Base-by-base conservation (phyloP, 2,888 invertebrate species). In the Rotaria macrura region DNA sequence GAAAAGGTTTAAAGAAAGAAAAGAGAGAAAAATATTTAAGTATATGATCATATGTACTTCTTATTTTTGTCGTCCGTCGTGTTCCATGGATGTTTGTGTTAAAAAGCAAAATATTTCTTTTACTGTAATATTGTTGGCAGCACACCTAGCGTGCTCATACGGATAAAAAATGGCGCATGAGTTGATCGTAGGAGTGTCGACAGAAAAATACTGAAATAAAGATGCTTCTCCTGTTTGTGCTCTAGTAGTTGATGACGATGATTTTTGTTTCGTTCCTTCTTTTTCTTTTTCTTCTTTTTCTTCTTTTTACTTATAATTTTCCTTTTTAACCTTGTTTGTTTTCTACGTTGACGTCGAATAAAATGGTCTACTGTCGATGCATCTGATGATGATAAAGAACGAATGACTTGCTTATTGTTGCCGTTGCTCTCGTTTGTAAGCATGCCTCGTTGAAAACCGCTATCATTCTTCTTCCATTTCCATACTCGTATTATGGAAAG, bases 281-380 rank as follows among this genome's bases (percentile, higher is more conserved):
- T 34, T 6, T 65, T 34, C 65, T 65, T 65, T 65, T 65, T 65
- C 65, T 65, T 65, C 34, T 65, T 20, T 20, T 65, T 65, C 4
- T 34, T 65, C 38, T 65, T 34, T 38, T 34, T 20, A 65, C 29
- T 65, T 34, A 5, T 34, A 29, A 20, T 29, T 65, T 65, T 65
- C 29, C 65, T 34, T 65, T 65, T 65, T 17, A 65, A 65, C 65
- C 65, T 65, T 65, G 65, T 65, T 65, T 65, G 65, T 65, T 65
- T 65, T 65, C 34, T 65, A 38, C 4, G 3, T 6, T 38, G 65
- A 65, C 65, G 65, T 65, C 4, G 65, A 65, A 65, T 29, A 65
- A 34, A 34, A 17, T 34, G 5, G 65, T 65, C 34, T 34, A 34
- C 34, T 4, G 34, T 29, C 6, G 65, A 14, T 65, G 65, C 34